These are phyloP conservation scores for Corythaeola cristata DNA, from an alignment of 2,113 vertebrate species.

Conservation along the genomic window DNA sequence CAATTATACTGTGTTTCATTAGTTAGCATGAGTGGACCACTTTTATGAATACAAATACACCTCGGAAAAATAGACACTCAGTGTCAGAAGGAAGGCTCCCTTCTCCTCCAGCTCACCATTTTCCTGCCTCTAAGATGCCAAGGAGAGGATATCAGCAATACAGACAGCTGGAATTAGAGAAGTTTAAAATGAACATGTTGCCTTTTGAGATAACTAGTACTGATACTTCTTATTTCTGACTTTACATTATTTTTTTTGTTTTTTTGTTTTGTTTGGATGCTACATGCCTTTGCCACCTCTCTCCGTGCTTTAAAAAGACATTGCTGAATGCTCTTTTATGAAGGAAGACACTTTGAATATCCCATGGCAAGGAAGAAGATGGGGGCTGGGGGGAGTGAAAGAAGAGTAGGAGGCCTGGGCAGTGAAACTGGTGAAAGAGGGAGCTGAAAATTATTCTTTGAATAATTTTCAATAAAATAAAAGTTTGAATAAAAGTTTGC, in stretches of 20 bases:
- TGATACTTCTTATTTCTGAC: not conserved
- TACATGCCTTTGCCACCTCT: not conserved
- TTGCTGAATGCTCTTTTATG: not conserved
- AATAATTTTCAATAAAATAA: too few species aligned
- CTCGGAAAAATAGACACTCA: not conserved
- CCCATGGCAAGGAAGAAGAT: not conserved
- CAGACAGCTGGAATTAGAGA: not conserved
- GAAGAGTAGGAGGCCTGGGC: not conserved
- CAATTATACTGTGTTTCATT: not conserved
- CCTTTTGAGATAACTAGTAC: not conserved
- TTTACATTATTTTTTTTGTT: not conserved
- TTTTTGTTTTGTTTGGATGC: too few species aligned
- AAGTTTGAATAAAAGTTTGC: too few species aligned
- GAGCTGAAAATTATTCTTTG: not conserved
- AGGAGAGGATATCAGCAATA: not conserved
- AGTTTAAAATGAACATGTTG: not conserved
- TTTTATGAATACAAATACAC: not conserved
- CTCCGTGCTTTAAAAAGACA: not conserved
- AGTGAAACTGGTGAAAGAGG: not conserved
- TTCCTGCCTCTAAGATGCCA: not conserved
- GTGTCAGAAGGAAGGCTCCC: not conserved
- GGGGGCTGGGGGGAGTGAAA: not conserved
- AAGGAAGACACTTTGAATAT: not conserved
- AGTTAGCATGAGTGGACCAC: not conserved
- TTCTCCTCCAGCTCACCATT: not conserved